Percentiles rank a stretch among this genome's conserved stretches.
These are phyloP conservation scores for Axea sp. DNA, from an alignment of 2,888 invertebrate species.

Conservation along the genomic window DNA sequence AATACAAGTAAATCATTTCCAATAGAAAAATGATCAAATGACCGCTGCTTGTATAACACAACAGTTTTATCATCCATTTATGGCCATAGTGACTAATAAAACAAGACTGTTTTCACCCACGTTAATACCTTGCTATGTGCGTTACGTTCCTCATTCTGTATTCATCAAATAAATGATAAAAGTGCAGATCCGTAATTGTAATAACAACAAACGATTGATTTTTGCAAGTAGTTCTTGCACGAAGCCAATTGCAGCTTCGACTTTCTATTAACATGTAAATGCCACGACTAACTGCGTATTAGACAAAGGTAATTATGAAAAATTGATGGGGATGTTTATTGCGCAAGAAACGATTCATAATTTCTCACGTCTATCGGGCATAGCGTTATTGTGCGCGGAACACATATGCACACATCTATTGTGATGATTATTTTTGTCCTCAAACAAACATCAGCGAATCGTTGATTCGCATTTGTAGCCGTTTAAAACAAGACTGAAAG, in stretches of 20 bases:
- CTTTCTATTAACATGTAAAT: constrained; percentile 16
- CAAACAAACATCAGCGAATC: too few relatives aligned
- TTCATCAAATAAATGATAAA: too few relatives aligned
- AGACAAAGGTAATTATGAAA: constrained; percentile 17
- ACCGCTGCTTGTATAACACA: constrained; percentile 9
- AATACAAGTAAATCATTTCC: too few relatives aligned
- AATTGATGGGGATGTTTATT: constrained; percentile 14
- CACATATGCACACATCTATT: not conserved
- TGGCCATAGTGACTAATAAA: constrained; percentile 3
- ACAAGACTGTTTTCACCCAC: too few relatives aligned
- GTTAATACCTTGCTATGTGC: too few relatives aligned
- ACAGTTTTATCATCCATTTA: constrained; percentile 32
- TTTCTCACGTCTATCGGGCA: constrained; percentile 33
- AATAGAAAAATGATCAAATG: constrained; percentile 23
- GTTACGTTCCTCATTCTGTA: too few relatives aligned
- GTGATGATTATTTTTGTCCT: constrained; percentile 5
- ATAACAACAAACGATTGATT: too few relatives aligned
- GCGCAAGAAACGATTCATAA: constrained; percentile 4
- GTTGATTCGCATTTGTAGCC: too few relatives aligned
- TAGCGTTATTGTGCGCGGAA: constrained; percentile 13
- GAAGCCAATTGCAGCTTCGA: not conserved
- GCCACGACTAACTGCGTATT: constrained; percentile 4
- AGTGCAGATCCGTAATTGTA: too few relatives aligned
- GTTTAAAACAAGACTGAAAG: too few relatives aligned
- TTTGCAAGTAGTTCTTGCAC: too few relatives aligned